These are phyloP conservation scores for Polymixis lichenea DNA, from an alignment of 2,888 invertebrate genomes.

Conservation along the genomic window DNA sequence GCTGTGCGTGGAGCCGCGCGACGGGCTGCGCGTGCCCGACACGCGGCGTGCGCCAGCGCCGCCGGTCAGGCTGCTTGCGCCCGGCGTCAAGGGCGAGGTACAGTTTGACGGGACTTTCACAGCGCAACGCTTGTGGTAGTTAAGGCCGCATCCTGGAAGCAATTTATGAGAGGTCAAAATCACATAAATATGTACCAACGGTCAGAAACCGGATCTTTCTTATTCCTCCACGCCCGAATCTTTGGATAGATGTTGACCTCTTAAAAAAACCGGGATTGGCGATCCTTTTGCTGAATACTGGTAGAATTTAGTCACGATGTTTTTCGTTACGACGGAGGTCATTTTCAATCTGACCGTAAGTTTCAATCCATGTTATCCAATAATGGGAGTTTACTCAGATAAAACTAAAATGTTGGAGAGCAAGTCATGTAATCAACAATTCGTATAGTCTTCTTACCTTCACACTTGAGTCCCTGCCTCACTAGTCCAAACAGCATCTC, in stretches of 20 bases:
- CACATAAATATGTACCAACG: not conserved
- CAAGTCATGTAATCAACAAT: not conserved
- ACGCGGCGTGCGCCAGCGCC: conserved; percentile 70
- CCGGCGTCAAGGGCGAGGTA: conserved; percentile 70
- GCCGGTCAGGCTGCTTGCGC: conserved; percentile 74
- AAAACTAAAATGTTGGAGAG: not conserved
- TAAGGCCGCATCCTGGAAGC: conserved; percentile 97
- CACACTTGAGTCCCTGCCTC: conserved; percentile 99
- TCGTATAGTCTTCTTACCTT: conserved; percentile 92
- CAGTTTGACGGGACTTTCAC: conserved; percentile 99
- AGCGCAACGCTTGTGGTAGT: conserved; percentile 99
- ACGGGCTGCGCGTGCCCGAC: conserved; percentile 92
- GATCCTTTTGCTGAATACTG: not conserved
- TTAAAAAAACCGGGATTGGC: no score
- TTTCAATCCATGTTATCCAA: not conserved
- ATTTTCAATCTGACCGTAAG: not conserved
- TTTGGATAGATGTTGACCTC: not conserved
- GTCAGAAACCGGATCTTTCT: not conserved
- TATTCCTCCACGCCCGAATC: not conserved
- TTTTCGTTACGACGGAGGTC: no score
- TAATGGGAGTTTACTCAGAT: not conserved
- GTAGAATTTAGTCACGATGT: not conserved
- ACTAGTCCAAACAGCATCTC: conserved; percentile 99
- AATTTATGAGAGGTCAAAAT: not conserved
- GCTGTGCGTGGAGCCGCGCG: conserved; percentile 92